Evolutionary conservation across 2,113 vertebrate species (phyloP), one percentile per base, ranked within the genome.

Genomic region (Podarcis muralis): DNA sequence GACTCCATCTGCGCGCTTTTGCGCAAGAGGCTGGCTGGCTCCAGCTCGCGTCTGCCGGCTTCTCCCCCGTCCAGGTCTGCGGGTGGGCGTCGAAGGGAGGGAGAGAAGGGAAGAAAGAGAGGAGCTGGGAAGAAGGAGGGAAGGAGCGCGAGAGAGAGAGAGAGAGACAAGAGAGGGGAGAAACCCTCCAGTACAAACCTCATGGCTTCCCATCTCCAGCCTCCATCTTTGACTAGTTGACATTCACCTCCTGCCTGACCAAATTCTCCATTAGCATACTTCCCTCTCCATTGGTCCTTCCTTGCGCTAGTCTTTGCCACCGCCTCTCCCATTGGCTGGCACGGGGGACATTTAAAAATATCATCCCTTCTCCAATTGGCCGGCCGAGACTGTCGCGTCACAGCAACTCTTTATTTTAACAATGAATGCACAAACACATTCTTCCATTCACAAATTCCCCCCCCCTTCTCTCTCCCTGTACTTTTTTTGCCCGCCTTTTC

Each of bases 171-270:
- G 35, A 5, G 37, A 15, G 12, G 8, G n/a, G 1, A 90, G 90
- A 95, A 96, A 95, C 88, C 91, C 95, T 96, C 96, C 97, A 90
- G 94, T 93, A 96, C 96, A 94, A 97, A 96, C 97, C 97, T 97
- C 97, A 96, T 97, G 97, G 97, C 97, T 97, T 97, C 96, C 96
- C 96, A 94, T 96, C 97, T 97, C 96, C 96, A 96, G 97, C 98
- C 98, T 98, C 98, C 98, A 98, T 98, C 98, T 98, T 98, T 98
- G 98, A 98, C 98, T 98, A 97, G 97, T 98, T 98, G 98, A 98
- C 98, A 98, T 98, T 98, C 98, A 98, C 97, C 97, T 98, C 97
- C 96, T 97, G 97, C 97, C 96, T 98, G 97, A 97, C 97, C 97
- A 96, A 83, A 95, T 97, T 97, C 97, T 95, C 97, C 95, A 98